Evolutionary conservation across 30 jellyfish, hydroid and myxozoan species (phyloP).

Genomic region (Chrysaora quinquecirrha): DNA sequence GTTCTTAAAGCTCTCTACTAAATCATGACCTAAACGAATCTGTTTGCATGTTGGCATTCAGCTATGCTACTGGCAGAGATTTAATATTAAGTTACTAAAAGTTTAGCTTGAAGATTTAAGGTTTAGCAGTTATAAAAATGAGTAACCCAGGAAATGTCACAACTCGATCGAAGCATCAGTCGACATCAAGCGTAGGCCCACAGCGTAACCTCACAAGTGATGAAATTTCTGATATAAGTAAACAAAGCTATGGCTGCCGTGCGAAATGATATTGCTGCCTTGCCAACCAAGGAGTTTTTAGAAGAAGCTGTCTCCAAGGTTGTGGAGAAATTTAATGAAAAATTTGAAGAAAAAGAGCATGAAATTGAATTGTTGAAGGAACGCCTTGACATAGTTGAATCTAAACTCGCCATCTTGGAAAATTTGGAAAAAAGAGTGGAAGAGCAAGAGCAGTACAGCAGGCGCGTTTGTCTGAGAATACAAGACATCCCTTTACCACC

Average conservation of each 20-base stretch:
- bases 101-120: neutral
- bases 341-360: neutral
- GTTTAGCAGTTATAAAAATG: neutral
- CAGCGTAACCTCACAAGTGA: slow-evolving; percentile 3
- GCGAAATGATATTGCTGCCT: slow-evolving; percentile 11
- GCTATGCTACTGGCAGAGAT: neutral
- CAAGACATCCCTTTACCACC: neutral
- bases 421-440: neutral
- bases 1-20: no score
- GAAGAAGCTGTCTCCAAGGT: slow-evolving; percentile 3
- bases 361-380: slow-evolving; percentile 5
- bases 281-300: slow-evolving; percentile 13
- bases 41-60: slow-evolving; percentile 1
- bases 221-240: slow-evolving; percentile 11
- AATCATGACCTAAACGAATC: neutral
- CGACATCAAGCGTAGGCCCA: slow-evolving; percentile 15
- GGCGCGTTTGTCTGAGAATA: slow-evolving; percentile 19
- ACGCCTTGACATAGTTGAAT: slow-evolving; percentile 16
- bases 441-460: slow-evolving; percentile 25
- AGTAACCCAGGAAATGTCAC: slow-evolving; percentile 7
- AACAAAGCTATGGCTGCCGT: slow-evolving; percentile 13
- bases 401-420: slow-evolving; percentile 18
- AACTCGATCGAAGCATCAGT: slow-evolving; percentile 10
- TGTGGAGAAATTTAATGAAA: neutral
- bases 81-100: neutral